Base-by-base conservation (phyloP, 2,888 invertebrate genomes). In the Nephrotoma flavescens region DNA sequence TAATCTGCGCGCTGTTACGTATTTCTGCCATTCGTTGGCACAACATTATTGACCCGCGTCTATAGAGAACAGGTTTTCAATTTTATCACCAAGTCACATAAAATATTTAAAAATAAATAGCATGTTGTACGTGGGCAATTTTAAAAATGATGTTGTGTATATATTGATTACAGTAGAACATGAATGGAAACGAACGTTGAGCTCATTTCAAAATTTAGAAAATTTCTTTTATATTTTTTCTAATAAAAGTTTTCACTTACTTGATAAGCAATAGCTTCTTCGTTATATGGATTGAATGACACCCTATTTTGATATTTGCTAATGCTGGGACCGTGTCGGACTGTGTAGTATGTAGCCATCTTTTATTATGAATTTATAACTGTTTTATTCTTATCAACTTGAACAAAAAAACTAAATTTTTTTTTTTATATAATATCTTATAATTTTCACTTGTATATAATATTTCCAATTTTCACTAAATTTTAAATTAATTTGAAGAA, bases 191-290 rank as follows among this genome's bases (percentile, higher is more conserved):
- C 31, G 11, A 71, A 71, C 31, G 31, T 31, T 71, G 71, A 31
- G 71, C 31, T 31, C 9, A 31, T 71, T 31, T 31, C 71, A 71
- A 71, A 3, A 71, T 71, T 9, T 71, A 71, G 31, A 11, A n/a
- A 71, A 31, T 19, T 71, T 71, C 71, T 71, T 31, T 4, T 9
- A 7, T 71, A 15, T 6, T 15, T 71, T 31, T 71, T 31, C 3
- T 31, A 31, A 31, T 31, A 31, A 2, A 31, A 31, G 31, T 19
- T 19, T 31, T 11, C 31, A 84, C 92, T 92, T 92, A 92, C 92
- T 92, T 92, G 92, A 89, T 92, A 91, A 89, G 91, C 91, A 89
- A 92, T 91, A 89, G 90, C 90, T 42, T 87, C 87, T 89, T 92
- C 92, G 57, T 86, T 52, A n/a, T 31, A 52, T 42, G 87, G 87